Base-by-base conservation (phyloP, 2,888 invertebrate genomes). In the Tipula lateralis region DNA sequence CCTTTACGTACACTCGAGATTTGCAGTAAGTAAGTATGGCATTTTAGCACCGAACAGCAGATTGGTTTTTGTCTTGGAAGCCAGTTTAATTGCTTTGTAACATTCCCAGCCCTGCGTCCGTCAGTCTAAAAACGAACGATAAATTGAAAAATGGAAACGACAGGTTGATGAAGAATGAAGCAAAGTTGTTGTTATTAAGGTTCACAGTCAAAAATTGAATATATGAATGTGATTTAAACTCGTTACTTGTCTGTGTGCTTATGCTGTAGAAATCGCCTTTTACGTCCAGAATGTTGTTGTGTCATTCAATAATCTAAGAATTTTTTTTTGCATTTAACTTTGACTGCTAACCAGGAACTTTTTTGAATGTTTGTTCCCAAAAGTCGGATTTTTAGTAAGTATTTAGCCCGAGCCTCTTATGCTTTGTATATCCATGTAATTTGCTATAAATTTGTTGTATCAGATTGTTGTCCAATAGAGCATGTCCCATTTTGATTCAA, bases 301-400 rank as follows among this genome's bases (percentile, higher is more conserved):
- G 24, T 66, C 19, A 66, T 66, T 66, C 66, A 24, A 66, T 24
- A 66, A 66, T 66, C 66, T 66, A 66, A 66, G 24, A 66, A 66
- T 24, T 24, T 66, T n/a, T n/a, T 66, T 66, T 66, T 66, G 66
- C 66, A 66, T 66, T 66, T 66, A 66, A 66, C 66, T 9, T 66
- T 66, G 24, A 66, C 66, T 66, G 66, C 66, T 66, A 66, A 66
- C 66, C 66, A 66, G 66, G 66, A 66, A 66, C 66, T 66, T 66
- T 66, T 9, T 24, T 66, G 66, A 66, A 66, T 66, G 66, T 66
- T 24, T 66, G 19, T 66, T 66, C 66, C 24, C 7, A 24, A 6
- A 12, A 66, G 24, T 24, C 66, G 66, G 66, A 66, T 66, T 9
- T 24, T 66, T 66, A 66, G 66, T 66, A 66, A 66, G 66, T 66